Evolutionary conservation across 2,797 vertebrate species (phyloP).

Genomic region (Helarctos malayanus): DNA sequence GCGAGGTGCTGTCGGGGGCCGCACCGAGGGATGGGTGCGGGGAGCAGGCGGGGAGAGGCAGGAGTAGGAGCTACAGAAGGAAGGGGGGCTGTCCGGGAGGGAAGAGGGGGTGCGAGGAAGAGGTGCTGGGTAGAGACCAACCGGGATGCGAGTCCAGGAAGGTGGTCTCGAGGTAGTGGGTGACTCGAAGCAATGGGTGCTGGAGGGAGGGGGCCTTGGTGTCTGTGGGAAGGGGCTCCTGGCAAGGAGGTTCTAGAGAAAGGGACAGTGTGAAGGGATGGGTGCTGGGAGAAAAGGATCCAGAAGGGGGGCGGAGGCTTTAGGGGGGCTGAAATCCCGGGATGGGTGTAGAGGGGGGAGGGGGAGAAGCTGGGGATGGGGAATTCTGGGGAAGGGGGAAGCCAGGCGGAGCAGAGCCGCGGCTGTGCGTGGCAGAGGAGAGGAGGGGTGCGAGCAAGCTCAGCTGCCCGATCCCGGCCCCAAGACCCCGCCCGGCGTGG

Average conservation of each 20-base stretch:
- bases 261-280: slow-evolving; percentile 28
- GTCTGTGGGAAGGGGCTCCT: neutral
- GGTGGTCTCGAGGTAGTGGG: slow-evolving; percentile 44
- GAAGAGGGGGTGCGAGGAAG: neutral
- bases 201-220: slow-evolving; percentile 5
- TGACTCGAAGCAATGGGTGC: slow-evolving; percentile 46
- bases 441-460: slow-evolving; percentile 37
- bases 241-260: slow-evolving; percentile 3
- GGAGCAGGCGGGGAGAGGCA: neutral
- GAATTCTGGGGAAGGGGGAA: slow-evolving; percentile 52
- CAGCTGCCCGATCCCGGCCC: slow-evolving; percentile 42
- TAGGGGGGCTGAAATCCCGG: slow-evolving; percentile 40
- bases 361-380: slow-evolving; percentile 61
- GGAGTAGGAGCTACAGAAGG: neutral
- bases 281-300: slow-evolving; percentile 28
- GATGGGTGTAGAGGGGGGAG: slow-evolving; percentile 63
- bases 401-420: slow-evolving; percentile 54
- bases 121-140: neutral
- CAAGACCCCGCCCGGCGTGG: slow-evolving; percentile 20
- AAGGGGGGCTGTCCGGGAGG: neutral
- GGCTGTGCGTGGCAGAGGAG: slow-evolving; percentile 36
- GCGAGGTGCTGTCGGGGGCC: slow-evolving; percentile 38
- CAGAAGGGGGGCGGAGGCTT: slow-evolving; percentile 45
- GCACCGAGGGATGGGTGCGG: neutral
- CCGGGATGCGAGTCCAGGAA: slow-evolving; percentile 15